Evolutionary conservation across 2,797 vertebrate species (phyloP), one percentile per base, ranked within the genome.

Genomic region (Anas bahamensis): DNA sequence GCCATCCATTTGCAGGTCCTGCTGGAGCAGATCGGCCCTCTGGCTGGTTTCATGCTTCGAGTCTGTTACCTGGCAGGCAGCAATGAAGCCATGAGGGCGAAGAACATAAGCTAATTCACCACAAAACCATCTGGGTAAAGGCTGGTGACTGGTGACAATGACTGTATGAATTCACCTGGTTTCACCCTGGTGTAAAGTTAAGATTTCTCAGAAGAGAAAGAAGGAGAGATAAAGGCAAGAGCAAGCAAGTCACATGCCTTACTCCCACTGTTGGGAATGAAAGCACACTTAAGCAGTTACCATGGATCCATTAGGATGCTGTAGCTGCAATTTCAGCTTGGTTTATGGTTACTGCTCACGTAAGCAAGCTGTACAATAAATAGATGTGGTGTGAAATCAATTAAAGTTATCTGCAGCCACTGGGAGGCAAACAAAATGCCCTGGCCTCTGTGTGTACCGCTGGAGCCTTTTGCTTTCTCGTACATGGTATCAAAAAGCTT

Each of bases 231-330:
- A 78, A 80, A 53, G 19, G 60, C 55, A 73, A 42, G 33, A 65
- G 80, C 41, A 23, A 88, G 42, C 15, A 29, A 21, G 24, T 33
- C 10, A 1, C 6, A 26, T 1, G 1, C 35, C 52, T 76, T 74
- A 28, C 2, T 4, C 0, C 1, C 8, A 8, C 28, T 44, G 17
- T 29, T 63, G 59, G 15, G 11, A 50, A 35, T 1, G 6, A 46
- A 7, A 81, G 6, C 24, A 9, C 12, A 24, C n/a, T 63, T 11
- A 1, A 72, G 66, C 9, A 53, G 61, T 65, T 81, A 71, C 83
- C 46, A 73, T 52, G 56, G 42, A 83, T 56, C 60, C 3, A 23
- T 23, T 44, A 55, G 18, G 66, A 37, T 13, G 50, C 50, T 31
- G 19, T 11, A 78, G 41, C 64, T 28, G 55, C 23, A 59, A 0